Evolutionary conservation across 2,113 vertebrate genomes (phyloP).

Genomic region (human): DNA sequence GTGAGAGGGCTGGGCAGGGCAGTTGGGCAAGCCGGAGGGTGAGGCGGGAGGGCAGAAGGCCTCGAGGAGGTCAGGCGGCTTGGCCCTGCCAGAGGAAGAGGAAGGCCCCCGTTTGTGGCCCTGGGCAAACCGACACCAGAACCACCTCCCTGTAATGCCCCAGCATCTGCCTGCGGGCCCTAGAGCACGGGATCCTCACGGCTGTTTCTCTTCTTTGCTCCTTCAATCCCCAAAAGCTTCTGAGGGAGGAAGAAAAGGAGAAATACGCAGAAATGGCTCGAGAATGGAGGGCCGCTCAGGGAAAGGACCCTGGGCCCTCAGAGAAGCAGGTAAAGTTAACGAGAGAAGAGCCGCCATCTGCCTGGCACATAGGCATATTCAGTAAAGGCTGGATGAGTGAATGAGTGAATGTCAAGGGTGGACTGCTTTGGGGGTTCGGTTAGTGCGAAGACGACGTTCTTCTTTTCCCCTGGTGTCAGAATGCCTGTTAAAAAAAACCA

Average conservation of each 20-base stretch:
- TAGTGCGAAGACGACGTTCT: not conserved
- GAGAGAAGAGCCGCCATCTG: not conserved
- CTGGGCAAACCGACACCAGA: not conserved
- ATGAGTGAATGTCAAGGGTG: not conserved
- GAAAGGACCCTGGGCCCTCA: not conserved
- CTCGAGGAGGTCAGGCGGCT: too few relatives aligned
- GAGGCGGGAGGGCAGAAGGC: not conserved
- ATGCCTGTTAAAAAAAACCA: not conserved
- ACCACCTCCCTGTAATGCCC: rapidly evolving
- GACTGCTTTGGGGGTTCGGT: not conserved
- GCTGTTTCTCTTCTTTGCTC: not conserved
- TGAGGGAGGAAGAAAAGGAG: conserved; percentile 78
- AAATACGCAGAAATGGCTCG: conserved; percentile 82
- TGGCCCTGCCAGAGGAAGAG: not conserved
- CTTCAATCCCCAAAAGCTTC: conserved; percentile 60
- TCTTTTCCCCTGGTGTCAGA: not conserved
- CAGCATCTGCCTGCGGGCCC: rapidly evolving
- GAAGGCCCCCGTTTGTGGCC: not conserved
- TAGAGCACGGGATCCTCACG: not conserved
- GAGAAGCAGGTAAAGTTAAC: conserved; percentile 72
- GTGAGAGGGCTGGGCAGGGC: not conserved
- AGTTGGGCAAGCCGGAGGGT: not conserved
- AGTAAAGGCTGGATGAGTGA: not conserved
- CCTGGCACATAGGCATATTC: rapidly evolving
- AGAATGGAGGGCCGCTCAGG: conserved; percentile 73